phyloP scores from a whole-genome alignment of 2,888 invertebrate species.

The Phytoseiulus persimilis region DNA sequence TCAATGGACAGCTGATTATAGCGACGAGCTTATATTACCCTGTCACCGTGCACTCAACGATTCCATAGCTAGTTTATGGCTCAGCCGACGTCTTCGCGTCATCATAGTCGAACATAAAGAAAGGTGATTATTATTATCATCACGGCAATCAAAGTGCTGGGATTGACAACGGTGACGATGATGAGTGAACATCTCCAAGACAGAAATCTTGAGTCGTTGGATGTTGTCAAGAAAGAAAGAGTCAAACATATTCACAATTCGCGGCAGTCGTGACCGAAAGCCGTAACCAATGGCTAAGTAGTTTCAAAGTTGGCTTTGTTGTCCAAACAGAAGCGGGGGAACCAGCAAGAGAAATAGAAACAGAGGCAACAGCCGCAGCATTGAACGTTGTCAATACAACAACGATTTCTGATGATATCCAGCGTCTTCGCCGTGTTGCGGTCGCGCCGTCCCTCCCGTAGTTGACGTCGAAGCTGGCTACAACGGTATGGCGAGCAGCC shows the following conservation, averaged over 20 bases:
- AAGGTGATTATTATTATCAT: not conserved
- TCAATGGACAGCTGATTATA: not conserved
- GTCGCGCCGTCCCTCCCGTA: not conserved
- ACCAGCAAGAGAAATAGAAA: no score
- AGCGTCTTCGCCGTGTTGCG: not conserved
- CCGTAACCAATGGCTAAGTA: not conserved
- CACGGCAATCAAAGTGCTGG: not conserved
- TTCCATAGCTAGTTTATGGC: not conserved
- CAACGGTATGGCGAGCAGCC: not conserved
- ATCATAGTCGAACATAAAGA: not conserved
- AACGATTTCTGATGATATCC: not conserved
- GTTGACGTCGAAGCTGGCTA: not conserved
- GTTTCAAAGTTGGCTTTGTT: not conserved
- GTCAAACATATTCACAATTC: not conserved
- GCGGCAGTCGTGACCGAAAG: not conserved
- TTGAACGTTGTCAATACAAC: not conserved
- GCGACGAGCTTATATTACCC: not conserved
- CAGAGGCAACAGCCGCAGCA: not conserved
- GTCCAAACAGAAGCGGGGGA: not conserved
- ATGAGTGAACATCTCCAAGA: not conserved
- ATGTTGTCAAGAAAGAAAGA: not conserved
- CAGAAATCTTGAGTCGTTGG: not conserved
- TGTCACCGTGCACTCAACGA: not conserved
- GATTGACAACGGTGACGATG: not conserved
- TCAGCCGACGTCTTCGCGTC: not conserved